Evolutionary conservation across 2,113 vertebrate genomes (phyloP), one percentile per base, ranked within the genome.

Genomic region (Corythaixoides concolor): DNA sequence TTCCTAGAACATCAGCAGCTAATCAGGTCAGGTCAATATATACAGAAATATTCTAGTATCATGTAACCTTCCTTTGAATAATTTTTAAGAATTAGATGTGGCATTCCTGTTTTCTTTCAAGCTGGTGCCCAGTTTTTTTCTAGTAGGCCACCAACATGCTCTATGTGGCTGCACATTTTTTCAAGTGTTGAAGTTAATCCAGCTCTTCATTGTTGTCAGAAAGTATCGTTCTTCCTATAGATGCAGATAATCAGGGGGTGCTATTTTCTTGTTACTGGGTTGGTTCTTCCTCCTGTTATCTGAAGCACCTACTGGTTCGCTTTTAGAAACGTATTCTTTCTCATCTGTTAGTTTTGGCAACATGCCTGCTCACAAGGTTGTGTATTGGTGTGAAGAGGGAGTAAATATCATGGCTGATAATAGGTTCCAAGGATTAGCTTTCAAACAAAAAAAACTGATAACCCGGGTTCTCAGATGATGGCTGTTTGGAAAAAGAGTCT

Each of bases 351-450:
- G 33, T 22, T 85, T 78, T 90, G 66, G 85, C 49, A 76, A n/a
- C 5, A 7, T 43, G 15, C 58, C 69, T 7, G 1, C 52, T 90
- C 37, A 56, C 20, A 75, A 55, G 15, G 22, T 63, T 68, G 27
- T 47, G 27, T 63, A 26, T 45, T 87, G 26, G 20, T 85, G 37
- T 87, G 73, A 91, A 66, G 37, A 84, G 32, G 50, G 37, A 85
- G 52, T 72, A 85, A 91, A 93, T 75, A 75, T 28, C 37, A 45
- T 10, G 24, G 12, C 15, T 82, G 62, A 70, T 94, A 89, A 89
- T 30, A 63, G n/a, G 3, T 35, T 81, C 32, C 55, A n/a, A 76
- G 58, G 26, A 83, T 52, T 79, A 85, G 13, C n/a, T 74, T 91
- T 63, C 47, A 78, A 69, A 47, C 7, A 76, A 26, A 49, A 0